Evolutionary conservation across 2,888 invertebrate genomes (phyloP), one percentile per base, ranked within the genome.

Genomic region (Platypus cylindrus): DNA sequence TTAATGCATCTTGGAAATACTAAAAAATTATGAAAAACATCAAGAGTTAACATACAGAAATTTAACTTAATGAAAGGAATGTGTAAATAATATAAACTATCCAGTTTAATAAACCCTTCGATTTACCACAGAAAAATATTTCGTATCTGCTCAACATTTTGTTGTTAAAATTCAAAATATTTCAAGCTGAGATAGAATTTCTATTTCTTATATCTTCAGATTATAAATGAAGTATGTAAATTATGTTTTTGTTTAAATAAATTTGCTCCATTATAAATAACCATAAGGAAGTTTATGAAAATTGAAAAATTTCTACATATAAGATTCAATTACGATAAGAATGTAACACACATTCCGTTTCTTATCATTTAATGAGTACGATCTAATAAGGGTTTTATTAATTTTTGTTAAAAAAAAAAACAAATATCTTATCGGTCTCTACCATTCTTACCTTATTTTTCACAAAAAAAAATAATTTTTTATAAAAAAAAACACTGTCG

Each of bases 321-420:
- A 43, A 57, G 60, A 60, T 61, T 61, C 60, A 60, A 61, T 61
- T 61, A 61, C 46, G 61, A 61, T 61, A 61, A 59, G 29, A 49
- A 44, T 44, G 43, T 44, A 49, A 52, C n/a, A n/a, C n/a, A 57
- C 54, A 55, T 56, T 56, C 49, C 48, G 47, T 48, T n/a, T n/a
- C 53, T 57, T 58, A 58, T 58, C 58, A 55, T 51, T 54, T 53
- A 53, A 58, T 57, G 56, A 56, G 57, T 58, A 55, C 51, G 48
- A 43, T 45, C 51, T 52, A 53, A 53, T 51, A 52, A 44, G 46
- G 40, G 44, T 42, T 45, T 49, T 49, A 48, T 48, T 52, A 40
- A 32, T 40, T 40, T 37, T 40, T n/a, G n/a, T n/a, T n/a, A n/a
- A n/a, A n/a, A n/a, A n/a, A 34, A 22, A 29, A 49, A 45, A 50